These are phyloP conservation scores for Carposina sasakii DNA, from an alignment of 1,140 invertebrate species.

Conservation along the genomic window DNA sequence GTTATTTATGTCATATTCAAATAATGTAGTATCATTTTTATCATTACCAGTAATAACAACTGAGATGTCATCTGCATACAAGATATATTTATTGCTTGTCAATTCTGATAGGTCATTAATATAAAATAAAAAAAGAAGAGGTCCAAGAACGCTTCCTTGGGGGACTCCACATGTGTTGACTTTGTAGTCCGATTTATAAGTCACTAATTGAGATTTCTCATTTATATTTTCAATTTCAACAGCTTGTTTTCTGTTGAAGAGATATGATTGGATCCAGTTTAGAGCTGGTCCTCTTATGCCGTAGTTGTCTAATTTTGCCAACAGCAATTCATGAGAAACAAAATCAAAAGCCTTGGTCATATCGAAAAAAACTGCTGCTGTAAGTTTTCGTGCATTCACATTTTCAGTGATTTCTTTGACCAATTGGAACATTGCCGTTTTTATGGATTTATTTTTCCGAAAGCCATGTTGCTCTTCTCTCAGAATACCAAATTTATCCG, in stretches of 20 bases:
- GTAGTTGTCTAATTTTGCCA: conserved; percentile 1
- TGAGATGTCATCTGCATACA: conserved; percentile 6
- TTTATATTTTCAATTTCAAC: conserved; percentile 8
- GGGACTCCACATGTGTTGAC: conserved; percentile 6
- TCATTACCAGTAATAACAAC: not conserved
- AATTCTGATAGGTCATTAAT: conserved; percentile 8
- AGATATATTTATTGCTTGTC: not conserved
- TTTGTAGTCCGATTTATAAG: conserved; percentile 1
- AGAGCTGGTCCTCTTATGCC: conserved; percentile 1
- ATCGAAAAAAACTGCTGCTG: conserved; percentile 3
- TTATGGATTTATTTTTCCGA: conserved; percentile 5
- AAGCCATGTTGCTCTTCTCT: conserved; percentile 9
- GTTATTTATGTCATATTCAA: conserved; percentile 1
- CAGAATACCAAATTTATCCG: not conserved
- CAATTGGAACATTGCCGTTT: conserved; percentile 1
- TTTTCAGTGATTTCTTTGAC: not conserved
- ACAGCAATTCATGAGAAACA: conserved; percentile 7
- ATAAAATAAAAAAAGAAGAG: conserved; percentile 5
- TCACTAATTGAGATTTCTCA: not conserved
- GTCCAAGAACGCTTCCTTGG: conserved; percentile 4
- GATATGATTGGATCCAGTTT: not conserved
- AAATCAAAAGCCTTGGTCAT: conserved; percentile 11
- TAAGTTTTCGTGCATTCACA: not conserved
- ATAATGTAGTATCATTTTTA: not conserved
- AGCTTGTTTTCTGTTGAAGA: conserved; percentile 3